A percentile compares a stretch with the other conserved stretches of the same genome.
Conservation (phyloP, 2,888 invertebrate species). For the Drosophila pegasa region DNA sequence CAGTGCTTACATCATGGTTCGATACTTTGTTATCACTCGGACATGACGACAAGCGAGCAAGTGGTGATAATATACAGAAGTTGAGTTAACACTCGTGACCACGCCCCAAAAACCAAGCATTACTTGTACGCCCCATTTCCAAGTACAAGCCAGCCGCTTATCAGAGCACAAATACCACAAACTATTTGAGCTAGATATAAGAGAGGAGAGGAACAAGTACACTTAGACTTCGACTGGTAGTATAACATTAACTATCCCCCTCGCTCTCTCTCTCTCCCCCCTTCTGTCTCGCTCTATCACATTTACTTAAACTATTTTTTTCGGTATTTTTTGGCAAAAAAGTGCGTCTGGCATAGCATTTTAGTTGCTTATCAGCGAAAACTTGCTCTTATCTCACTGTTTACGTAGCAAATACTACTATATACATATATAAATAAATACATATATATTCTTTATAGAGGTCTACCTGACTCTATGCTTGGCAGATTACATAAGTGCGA, state of each 20-base stretch:
- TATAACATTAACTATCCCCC: not conserved
- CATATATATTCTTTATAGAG: slow-evolving; percentile 7
- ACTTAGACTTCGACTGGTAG: not conserved
- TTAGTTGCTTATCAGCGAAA: slow-evolving; percentile 52
- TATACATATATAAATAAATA: slow-evolving; percentile 18
- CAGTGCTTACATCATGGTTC: slow-evolving; percentile 53
- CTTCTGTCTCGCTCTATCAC: not conserved
- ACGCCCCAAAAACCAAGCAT: slow-evolving; percentile 16
- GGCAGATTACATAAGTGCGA: slow-evolving; percentile 54
- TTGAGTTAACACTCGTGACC: slow-evolving; percentile 7
- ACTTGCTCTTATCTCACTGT: slow-evolving; percentile 61
- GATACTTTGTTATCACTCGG: slow-evolving; percentile 46
- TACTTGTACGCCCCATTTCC: slow-evolving; percentile 6
- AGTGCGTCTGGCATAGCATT: slow-evolving; percentile 31
- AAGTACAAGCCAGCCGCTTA: slow-evolving; percentile 15
- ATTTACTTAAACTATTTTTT: slow-evolving; percentile 17
- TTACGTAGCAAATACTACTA: slow-evolving; percentile 48
- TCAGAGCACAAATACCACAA: slow-evolving; percentile 16
- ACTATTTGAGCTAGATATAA: slow-evolving; percentile 42
- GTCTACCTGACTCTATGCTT: slow-evolving; percentile 4
- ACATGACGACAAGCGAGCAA: slow-evolving; percentile 45
- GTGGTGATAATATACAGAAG: slow-evolving; percentile 26
- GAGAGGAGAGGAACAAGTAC: not conserved
- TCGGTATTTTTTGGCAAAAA: slow-evolving; percentile 20
- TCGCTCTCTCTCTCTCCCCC: not conserved